Evolutionary conservation across 2,888 invertebrate species (phyloP), one percentile per base, ranked within the genome.

Genomic region (Bedellia somnulentella): DNA sequence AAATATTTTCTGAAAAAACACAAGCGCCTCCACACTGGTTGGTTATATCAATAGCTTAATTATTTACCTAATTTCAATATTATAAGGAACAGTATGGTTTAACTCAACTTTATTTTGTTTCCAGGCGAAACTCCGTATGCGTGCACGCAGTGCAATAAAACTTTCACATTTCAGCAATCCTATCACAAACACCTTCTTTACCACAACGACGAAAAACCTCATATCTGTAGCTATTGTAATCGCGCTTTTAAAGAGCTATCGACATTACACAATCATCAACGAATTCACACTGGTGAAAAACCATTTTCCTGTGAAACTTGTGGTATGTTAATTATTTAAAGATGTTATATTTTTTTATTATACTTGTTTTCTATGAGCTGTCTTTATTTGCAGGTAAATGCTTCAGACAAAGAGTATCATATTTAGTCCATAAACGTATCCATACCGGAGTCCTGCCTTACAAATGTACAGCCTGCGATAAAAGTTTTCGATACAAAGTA

Each of bases 1-100:
- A 92, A 92, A 60, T 91, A 92, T 68, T 92, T 92, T 52, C 64
- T 92, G 40, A 91, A 90, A 63, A 92, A 92, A 60, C 92, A 92
- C 56, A 89, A 89, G 62, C 80, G 91, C 41, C 77, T 92, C 35
- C 92, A 92, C 59, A 89, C 89, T 60, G 88, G 87, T 86, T 67
- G 71, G n/a, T n/a, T n/a, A n/a, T n/a, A n/a, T n/a, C n/a, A n/a
- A n/a, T n/a, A n/a, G n/a, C n/a, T n/a, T n/a, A n/a, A 23, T 9
- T 11, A 15, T 13, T n/a, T 13, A 26, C 5, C 16, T 32, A 21
- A 18, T 32, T 15, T 29, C n/a, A n/a, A n/a, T n/a, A n/a, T n/a
- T n/a, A n/a, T n/a, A n/a, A n/a, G n/a, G n/a, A n/a, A n/a, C n/a
- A n/a, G n/a, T n/a, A n/a, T n/a, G n/a, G n/a, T n/a, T n/a, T n/a